Conservation (phyloP, 2,113 vertebrate genomes). For the Podarcis muralis region DNA sequence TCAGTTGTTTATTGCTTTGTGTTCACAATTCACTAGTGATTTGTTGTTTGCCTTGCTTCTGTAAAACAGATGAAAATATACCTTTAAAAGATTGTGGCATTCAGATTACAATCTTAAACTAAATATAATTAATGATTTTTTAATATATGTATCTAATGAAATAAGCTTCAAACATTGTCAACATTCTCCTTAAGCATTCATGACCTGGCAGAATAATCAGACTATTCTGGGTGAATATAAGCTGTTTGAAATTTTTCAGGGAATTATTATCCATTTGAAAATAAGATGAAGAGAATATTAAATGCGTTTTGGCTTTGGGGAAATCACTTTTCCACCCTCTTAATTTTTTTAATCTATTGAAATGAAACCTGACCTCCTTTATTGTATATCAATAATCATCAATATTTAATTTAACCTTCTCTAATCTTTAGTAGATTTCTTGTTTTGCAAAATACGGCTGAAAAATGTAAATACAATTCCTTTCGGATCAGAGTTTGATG, state of each 20-base stretch:
- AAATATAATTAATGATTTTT: conserved; percentile 11
- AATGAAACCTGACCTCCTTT: conserved; percentile 9
- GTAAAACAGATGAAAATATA: accelerated
- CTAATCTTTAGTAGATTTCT: not conserved
- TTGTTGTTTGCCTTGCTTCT: not conserved
- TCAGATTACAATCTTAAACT: not conserved
- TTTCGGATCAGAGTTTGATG: not conserved
- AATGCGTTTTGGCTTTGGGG: not conserved
- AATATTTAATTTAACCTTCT: conserved; percentile 20
- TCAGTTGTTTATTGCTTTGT: not conserved
- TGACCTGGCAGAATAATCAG: not conserved
- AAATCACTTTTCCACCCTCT: not conserved
- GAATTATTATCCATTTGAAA: not conserved
- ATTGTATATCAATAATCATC: not conserved
- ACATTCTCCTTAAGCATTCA: not conserved
- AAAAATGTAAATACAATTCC: not conserved
- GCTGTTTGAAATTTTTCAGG: not conserved
- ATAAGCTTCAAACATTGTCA: not conserved
- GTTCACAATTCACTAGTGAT: not conserved
- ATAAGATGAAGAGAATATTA: not conserved
- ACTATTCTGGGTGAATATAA: not conserved
- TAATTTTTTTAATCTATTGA: not conserved
- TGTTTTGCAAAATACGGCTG: not conserved
- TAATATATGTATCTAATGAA: not conserved
- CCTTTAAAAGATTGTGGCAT: not conserved